These are phyloP conservation scores for Siderastrea radians DNA, from an alignment of 92 coral and sea anemone genomes.

Conservation along the genomic window DNA sequence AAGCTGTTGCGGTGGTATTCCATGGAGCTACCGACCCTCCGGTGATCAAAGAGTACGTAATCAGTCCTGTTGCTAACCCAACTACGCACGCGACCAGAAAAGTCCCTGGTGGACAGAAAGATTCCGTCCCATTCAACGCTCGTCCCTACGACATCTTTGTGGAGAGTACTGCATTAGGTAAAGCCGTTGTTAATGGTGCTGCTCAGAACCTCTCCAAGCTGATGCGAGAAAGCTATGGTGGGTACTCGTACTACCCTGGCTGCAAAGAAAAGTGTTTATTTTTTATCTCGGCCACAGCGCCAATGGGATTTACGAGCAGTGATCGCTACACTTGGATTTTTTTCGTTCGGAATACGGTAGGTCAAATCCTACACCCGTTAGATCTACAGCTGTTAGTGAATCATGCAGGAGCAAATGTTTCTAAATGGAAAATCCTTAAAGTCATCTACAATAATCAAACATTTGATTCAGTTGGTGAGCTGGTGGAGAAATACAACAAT, in stretches of 20 bases:
- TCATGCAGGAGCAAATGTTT: constrained; percentile 48
- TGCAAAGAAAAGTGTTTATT: constrained; percentile 57
- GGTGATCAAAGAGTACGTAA: constrained; percentile 65
- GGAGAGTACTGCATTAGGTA: constrained; percentile 4
- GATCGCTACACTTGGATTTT: constrained; percentile 45
- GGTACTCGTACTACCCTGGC: constrained; percentile 33
- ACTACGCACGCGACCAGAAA: constrained; percentile 31
- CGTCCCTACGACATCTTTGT: constrained; percentile 53
- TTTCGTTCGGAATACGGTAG: neutral
- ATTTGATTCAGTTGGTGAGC: constrained; percentile 54
- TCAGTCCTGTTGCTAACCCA: constrained; percentile 56
- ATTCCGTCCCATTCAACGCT: constrained; percentile 65
- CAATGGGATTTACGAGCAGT: constrained; percentile 53
- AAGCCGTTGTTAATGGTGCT: neutral
- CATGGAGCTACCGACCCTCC: constrained; percentile 69
- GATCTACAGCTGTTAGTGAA: constrained; percentile 24
- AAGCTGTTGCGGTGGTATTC: constrained; percentile 61
- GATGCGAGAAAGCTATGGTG: constrained; percentile 73
- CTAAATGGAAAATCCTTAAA: constrained; percentile 53
- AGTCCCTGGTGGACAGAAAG: constrained; percentile 35
- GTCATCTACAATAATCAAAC: constrained; percentile 63
- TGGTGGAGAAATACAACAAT: constrained; percentile 37
- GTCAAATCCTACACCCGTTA: constrained; percentile 18
- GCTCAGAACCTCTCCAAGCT: constrained; percentile 40
- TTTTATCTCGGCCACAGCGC: constrained; percentile 28